These are phyloP conservation scores for Pseudococcus viburni DNA, from an alignment of 2,888 invertebrate genomes.

Conservation along the genomic window DNA sequence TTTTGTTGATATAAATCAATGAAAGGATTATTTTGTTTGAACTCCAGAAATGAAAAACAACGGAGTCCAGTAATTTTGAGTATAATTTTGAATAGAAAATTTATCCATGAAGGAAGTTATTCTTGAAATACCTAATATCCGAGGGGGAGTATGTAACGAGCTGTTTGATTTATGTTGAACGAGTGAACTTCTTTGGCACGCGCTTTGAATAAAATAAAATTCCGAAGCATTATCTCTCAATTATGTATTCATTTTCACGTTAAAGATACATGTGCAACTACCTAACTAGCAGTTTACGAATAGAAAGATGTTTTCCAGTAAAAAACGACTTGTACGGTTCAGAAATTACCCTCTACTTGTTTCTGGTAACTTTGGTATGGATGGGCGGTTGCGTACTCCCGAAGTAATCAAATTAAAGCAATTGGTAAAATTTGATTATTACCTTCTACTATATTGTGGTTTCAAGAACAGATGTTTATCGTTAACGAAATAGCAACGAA, in stretches of 20 bases:
- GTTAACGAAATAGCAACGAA: neutral
- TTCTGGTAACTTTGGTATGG: neutral
- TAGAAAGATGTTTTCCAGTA: neutral
- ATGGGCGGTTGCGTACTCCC: neutral
- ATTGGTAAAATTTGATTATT: conserved; percentile 1
- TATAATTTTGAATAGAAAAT: too few relatives aligned
- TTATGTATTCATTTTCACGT: neutral
- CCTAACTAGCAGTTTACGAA: neutral
- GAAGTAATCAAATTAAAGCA: neutral
- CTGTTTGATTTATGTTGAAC: too few relatives aligned
- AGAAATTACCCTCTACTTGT: neutral
- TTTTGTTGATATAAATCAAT: too few relatives aligned
- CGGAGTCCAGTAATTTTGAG: too few relatives aligned
- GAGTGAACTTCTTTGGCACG: too few relatives aligned
- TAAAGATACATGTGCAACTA: neutral
- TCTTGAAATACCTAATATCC: too few relatives aligned
- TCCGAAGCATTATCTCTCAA: neutral
- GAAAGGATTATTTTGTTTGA: too few relatives aligned
- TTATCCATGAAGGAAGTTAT: too few relatives aligned
- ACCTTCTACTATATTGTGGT: neutral
- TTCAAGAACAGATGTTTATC: neutral
- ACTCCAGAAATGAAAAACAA: too few relatives aligned
- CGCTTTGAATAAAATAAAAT: too few relatives aligned
- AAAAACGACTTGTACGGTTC: conserved; percentile 4
- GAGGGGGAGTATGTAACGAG: too few relatives aligned